A percentile compares a stretch with the other conserved stretches of the same genome.
phyloP scores from a whole-genome alignment of 2,797 vertebrate species.

The Mus spretus region DNA sequence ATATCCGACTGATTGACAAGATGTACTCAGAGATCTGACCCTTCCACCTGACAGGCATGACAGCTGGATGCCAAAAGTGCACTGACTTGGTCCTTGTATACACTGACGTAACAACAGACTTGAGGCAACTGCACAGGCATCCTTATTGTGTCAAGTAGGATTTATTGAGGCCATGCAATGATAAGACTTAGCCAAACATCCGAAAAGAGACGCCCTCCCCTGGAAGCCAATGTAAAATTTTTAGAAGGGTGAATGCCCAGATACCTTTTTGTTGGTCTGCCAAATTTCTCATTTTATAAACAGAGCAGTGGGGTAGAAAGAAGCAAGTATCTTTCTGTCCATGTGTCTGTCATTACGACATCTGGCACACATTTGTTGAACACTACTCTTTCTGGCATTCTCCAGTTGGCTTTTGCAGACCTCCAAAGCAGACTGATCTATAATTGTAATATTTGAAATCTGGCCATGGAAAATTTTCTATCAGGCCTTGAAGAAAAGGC shows the following conservation, averaged over 20 bases:
- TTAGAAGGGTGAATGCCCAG: neutral
- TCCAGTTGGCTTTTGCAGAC: slow-evolving; percentile 39
- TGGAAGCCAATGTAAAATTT: neutral
- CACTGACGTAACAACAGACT: neutral
- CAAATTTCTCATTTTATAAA: neutral
- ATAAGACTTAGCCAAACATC: neutral
- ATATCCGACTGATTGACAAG: neutral
- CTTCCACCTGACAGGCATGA: neutral
- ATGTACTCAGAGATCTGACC: neutral
- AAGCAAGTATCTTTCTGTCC: slow-evolving; percentile 26
- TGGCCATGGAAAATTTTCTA: slow-evolving; percentile 20
- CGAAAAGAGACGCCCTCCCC: neutral
- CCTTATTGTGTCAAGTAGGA: too few species aligned
- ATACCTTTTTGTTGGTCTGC: neutral
- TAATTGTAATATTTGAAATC: slow-evolving; percentile 72
- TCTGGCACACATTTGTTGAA: neutral
- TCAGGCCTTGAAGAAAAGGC: neutral
- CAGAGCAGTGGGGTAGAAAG: neutral
- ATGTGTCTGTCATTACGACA: slow-evolving; percentile 62
- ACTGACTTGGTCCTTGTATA: neutral
- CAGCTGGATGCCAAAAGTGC: neutral
- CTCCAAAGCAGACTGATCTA: slow-evolving; percentile 61
- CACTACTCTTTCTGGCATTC: slow-evolving; percentile 41
- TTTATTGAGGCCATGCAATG: too few species aligned
- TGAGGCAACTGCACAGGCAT: accelerated